Percentiles rank a stretch among this genome's conserved stretches.
These are phyloP conservation scores for Bungarus multicinctus DNA, from an alignment of 2,113 vertebrate species.

Conservation along the genomic window DNA sequence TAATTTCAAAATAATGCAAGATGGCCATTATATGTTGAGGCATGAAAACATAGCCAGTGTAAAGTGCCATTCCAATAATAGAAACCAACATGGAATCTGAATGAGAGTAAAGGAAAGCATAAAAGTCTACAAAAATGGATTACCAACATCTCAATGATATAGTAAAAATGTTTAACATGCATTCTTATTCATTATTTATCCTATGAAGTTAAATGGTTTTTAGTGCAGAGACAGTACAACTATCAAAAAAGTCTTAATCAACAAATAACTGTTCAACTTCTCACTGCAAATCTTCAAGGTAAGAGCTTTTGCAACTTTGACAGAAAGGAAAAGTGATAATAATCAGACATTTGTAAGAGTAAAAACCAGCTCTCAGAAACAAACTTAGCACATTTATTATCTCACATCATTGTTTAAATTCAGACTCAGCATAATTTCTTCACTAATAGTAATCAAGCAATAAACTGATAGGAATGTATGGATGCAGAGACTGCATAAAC, in stretches of 20 bases:
- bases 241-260: background rate
- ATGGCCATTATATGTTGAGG: slow-evolving; percentile 99
- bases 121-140: background rate
- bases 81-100: slow-evolving; percentile 93
- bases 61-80: slow-evolving; percentile 90
- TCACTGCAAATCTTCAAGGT: background rate
- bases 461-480: background rate
- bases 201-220: background rate
- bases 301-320: background rate
- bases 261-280: background rate
- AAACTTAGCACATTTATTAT: background rate
- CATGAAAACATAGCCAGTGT: slow-evolving; percentile 98
- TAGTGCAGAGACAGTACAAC: background rate
- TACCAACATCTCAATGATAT: background rate
- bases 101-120: slow-evolving; percentile 69
- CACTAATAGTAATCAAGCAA: background rate
- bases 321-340: background rate
- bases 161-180: background rate
- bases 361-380: background rate
- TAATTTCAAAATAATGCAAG: slow-evolving; percentile 94
- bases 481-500: background rate
- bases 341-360: background rate
- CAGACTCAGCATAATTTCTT: background rate
- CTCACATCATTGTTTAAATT: background rate
- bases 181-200: background rate